Conservation (phyloP, 2,797 vertebrate genomes). For the Cheirogaleus major region DNA sequence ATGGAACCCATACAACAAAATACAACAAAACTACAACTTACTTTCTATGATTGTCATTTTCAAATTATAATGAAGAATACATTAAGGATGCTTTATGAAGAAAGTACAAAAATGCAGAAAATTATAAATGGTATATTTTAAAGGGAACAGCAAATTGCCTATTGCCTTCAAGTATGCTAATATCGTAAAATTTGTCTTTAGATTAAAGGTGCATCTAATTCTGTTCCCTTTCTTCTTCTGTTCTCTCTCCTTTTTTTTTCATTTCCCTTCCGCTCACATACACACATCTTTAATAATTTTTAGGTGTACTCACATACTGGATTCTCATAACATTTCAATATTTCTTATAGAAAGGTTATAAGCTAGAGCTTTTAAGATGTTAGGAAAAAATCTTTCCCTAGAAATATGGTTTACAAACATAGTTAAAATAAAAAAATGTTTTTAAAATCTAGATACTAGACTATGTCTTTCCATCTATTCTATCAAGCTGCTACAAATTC, state of each 20-base stretch:
- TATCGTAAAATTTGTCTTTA: not conserved
- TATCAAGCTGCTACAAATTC: not conserved
- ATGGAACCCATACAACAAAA: not conserved
- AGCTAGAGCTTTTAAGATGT: not conserved
- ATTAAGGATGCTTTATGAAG: not conserved
- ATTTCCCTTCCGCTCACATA: not conserved
- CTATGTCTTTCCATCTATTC: not conserved
- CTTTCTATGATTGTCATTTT: not conserved
- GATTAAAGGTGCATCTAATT: not conserved
- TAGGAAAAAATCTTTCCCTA: not conserved
- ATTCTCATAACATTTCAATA: not conserved
- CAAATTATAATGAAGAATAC: not conserved
- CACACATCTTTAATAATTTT: not conserved
- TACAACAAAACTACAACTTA: not conserved
- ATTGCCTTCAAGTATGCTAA: not conserved
- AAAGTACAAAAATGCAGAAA: not conserved
- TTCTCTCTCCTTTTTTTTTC: not conserved
- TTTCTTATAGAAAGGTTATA: not conserved
- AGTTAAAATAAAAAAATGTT: not conserved
- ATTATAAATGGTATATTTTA: not conserved
- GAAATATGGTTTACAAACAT: not conserved
- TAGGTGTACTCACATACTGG: not conserved
- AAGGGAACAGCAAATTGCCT: not conserved
- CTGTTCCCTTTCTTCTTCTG: not conserved
- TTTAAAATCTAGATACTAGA: not conserved